Evolutionary conservation across 2,888 invertebrate genomes (phyloP).

Genomic region (Idaea biselata): DNA sequence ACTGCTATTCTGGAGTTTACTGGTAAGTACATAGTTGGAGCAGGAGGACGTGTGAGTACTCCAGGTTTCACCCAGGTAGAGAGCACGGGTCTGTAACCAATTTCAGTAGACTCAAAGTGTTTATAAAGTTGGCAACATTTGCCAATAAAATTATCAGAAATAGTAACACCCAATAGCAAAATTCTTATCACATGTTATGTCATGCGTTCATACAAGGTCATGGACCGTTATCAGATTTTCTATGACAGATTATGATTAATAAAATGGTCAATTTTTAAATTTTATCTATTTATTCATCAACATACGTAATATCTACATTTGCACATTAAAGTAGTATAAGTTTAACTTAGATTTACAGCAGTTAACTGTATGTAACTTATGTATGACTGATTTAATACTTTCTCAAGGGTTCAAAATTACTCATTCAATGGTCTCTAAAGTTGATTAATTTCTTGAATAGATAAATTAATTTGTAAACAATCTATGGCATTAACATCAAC

Average conservation of each 20-base stretch:
- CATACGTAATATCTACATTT: conserved; percentile 81
- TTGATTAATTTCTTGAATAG: conserved; percentile 26
- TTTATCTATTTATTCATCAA: conserved; percentile 80
- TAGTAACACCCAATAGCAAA: background rate
- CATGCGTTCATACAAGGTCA: conserved; percentile 25
- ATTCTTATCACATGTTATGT: conserved; percentile 25
- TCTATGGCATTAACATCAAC: conserved; percentile 59
- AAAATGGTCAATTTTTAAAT: conserved; percentile 43
- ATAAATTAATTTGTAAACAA: conserved; percentile 28
- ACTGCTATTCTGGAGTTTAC: too few relatives aligned
- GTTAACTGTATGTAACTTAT: conserved; percentile 50
- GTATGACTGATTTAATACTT: conserved; percentile 66
- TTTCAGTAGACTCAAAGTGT: background rate
- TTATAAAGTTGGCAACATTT: background rate
- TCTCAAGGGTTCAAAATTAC: conserved; percentile 48
- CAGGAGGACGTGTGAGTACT: too few relatives aligned
- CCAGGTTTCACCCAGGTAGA: too few relatives aligned
- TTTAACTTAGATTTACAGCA: conserved; percentile 69
- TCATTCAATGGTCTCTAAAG: conserved; percentile 46
- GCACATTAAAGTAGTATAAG: conserved; percentile 68
- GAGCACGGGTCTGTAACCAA: too few relatives aligned
- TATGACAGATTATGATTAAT: conserved; percentile 20
- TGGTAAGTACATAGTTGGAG: background rate
- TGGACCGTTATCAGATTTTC: conserved; percentile 10
- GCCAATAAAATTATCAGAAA: background rate